Conservation (phyloP, 2,888 invertebrate species). For the Nephrotoma flavescens region DNA sequence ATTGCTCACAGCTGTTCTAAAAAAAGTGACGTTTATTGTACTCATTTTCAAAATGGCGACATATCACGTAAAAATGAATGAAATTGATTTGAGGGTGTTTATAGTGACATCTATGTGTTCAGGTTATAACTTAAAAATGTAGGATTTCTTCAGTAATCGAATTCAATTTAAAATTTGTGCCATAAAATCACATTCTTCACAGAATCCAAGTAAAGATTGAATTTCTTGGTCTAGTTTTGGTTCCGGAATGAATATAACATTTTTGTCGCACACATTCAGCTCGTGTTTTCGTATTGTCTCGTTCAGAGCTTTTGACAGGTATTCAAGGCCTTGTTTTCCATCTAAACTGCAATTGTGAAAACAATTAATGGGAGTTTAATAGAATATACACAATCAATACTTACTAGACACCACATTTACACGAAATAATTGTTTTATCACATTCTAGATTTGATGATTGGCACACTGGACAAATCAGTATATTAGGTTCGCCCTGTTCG, state of each 20-base stretch:
- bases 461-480: constrained; percentile 39
- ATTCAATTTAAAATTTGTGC: not conserved
- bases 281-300: not conserved
- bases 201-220: not conserved
- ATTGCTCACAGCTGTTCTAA: constrained; percentile 1
- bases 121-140: not conserved
- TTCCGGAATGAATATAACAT: not conserved
- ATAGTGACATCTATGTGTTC: constrained; percentile 5
- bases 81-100: not conserved
- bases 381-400: not conserved
- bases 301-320: not conserved
- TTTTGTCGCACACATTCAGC: not conserved
- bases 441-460: constrained; percentile 30
- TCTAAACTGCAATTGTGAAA: not conserved
- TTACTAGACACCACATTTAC: not conserved
- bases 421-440: constrained; percentile 19
- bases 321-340: not conserved
- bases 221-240: not conserved
- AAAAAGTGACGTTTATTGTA: constrained; percentile 4
- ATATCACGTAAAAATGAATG: not conserved
- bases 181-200: not conserved
- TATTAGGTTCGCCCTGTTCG: constrained; percentile 26
- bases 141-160: not conserved
- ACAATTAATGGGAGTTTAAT: not conserved
- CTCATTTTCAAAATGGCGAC: not conserved